A percentile compares a stretch with the other conserved stretches of the same genome.
Evolutionary conservation across 2,888 invertebrate species (phyloP).

Genomic region (Sinodicranocentrus sp.): DNA sequence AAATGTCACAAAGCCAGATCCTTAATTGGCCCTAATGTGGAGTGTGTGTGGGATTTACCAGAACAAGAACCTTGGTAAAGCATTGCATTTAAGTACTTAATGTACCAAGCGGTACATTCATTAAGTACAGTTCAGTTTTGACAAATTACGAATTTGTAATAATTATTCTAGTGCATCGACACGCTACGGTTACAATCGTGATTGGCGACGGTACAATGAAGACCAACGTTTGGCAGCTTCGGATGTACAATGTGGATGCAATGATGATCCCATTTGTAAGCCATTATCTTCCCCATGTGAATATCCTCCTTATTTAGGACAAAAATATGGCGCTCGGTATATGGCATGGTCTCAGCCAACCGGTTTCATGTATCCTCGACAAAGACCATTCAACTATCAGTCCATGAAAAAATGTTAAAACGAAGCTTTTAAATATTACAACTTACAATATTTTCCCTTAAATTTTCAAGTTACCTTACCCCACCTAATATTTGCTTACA

Average conservation of each 20-base stretch:
- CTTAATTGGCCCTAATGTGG: slow-evolving; percentile 68
- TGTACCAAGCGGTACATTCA: too few species aligned
- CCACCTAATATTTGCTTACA: too few species aligned
- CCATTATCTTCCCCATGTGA: slow-evolving; percentile 62
- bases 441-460: too few species aligned
- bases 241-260: slow-evolving; percentile 70
- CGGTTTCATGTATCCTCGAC: slow-evolving; percentile 70
- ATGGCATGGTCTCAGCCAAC: slow-evolving; percentile 74
- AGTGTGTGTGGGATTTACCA: slow-evolving; percentile 74
- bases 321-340: slow-evolving; percentile 69
- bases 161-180: slow-evolving; percentile 55
- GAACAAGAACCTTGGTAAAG: slow-evolving; percentile 70
- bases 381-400: slow-evolving; percentile 61
- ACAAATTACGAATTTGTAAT: too few species aligned
- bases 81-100: too few species aligned
- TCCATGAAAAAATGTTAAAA: slow-evolving; percentile 59
- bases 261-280: slow-evolving; percentile 65
- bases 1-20: slow-evolving; percentile 72
- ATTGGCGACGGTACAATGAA: slow-evolving; percentile 74
- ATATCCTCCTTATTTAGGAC: slow-evolving; percentile 74
- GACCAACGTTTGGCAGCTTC: slow-evolving; percentile 66
- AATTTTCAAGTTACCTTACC: too few species aligned
- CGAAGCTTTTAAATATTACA: too few species aligned
- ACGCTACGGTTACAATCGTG: slow-evolving; percentile 70
- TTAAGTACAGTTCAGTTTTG: too few species aligned